Evolutionary conservation across 2,113 vertebrate species (phyloP), one percentile per base, ranked within the genome.

Genomic region (Aegithalos caudatus): DNA sequence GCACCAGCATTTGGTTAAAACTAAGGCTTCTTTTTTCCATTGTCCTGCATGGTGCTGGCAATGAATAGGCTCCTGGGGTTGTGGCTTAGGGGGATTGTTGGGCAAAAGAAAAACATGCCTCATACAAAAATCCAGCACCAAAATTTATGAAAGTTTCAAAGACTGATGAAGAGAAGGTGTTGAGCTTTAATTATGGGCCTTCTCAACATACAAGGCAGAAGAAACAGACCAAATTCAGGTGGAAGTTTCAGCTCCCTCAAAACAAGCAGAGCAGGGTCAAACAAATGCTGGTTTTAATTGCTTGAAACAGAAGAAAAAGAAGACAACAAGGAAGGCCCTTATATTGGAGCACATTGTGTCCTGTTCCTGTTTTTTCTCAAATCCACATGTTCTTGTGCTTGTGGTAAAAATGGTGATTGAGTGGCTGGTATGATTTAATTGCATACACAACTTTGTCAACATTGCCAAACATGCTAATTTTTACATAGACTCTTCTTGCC

Each of bases 21-120:
- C 45, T 53, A 70, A 93, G 35, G 37, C n/a, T 50, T 86, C 62
- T 94, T 95, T 95, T 78, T 86, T 90, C 88, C 50, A 95, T 93
- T 94, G 82, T 97, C 82, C 88, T 92, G 38, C 37, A 28, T 81
- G 65, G 44, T 62, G 22, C 35, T 95, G 84, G 40, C 38, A 79
- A 74, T 71, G 73, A 94, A 93, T 86, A 62, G 88, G 5, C 74
- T 94, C 88, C 85, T 86, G 66, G 79, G 62, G 92, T 79, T 93
- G 73, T 67, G 44, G 48, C 53, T 93, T 79, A 47, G 78, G 65
- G 72, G 81, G 33, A 62, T 81, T 77, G 45, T n/a, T 61, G 40
- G 18, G 27, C 48, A 38, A 62, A 84, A 89, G 51, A 67, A 33
- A 42, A 1, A 2, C 33, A 38, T 38, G 33, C 13, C 23, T 76